phyloP scores from a whole-genome alignment of 2,797 vertebrate genomes.

The Macropus fuliginosus region DNA sequence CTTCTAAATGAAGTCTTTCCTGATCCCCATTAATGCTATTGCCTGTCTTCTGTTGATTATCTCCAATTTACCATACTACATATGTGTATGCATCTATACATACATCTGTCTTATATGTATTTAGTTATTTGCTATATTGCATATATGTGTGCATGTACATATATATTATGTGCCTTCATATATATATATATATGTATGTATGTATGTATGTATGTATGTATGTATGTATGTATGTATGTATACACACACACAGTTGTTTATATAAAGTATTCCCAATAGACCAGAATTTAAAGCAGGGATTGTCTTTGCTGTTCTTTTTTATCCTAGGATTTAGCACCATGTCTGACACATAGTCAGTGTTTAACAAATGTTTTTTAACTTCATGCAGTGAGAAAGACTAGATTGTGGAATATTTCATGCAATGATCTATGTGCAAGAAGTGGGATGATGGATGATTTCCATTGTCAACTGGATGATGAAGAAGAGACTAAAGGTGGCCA shows the following conservation, averaged over 20 bases:
- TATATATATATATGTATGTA: not conserved
- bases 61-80: not conserved
- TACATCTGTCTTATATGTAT: not conserved
- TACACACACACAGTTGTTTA: not conserved
- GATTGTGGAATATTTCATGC: not conserved
- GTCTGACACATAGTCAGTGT: not conserved
- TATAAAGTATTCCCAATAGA: not conserved
- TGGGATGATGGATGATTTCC: not conserved
- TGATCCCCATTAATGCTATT: not conserved
- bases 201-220: accelerated
- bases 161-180: no score
- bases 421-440: not conserved
- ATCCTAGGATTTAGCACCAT: not conserved
- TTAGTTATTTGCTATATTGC: not conserved
- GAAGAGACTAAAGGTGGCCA: not conserved
- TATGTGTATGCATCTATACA: not conserved
- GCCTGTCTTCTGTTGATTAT: not conserved
- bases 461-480: not conserved
- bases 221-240: accelerated
- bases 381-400: not conserved
- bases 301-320: not conserved
- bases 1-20: not conserved
- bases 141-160: not conserved
- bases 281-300: not conserved
- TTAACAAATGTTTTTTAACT: not conserved